These are phyloP conservation scores for Lepetodrilus schrolli DNA, from an alignment of 2,888 invertebrate species.

Conservation along the genomic window DNA sequence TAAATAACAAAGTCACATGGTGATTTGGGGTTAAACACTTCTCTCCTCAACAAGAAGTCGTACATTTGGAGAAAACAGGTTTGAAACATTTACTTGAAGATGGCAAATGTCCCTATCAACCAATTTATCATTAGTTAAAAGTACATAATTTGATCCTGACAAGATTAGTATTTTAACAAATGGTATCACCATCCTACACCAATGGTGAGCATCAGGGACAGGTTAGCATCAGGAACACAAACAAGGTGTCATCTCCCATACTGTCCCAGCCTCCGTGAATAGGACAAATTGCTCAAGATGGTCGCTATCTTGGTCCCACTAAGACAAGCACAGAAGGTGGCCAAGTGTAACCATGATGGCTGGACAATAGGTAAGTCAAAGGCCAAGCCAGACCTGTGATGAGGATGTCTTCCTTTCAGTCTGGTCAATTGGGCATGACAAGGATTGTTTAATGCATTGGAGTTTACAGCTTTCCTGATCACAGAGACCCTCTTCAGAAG, in stretches of 20 bases:
- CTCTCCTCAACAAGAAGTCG: too few relatives aligned
- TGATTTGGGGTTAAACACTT: too few relatives aligned
- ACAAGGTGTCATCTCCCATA: background rate
- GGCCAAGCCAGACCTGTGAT: background rate
- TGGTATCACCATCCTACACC: background rate
- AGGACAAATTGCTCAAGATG: slow-evolving; percentile 16
- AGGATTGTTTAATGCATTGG: background rate
- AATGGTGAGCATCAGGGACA: background rate
- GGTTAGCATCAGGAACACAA: background rate
- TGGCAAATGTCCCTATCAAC: too few relatives aligned
- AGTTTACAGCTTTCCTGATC: background rate
- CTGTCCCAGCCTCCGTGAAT: background rate
- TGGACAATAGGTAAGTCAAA: slow-evolving; percentile 14
- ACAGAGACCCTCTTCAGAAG: background rate
- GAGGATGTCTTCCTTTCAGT: slow-evolving; percentile 7
- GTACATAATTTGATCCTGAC: too few relatives aligned
- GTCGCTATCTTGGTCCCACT: background rate
- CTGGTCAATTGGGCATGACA: background rate
- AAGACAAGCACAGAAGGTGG: background rate
- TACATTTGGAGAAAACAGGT: too few relatives aligned
- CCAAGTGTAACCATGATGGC: background rate
- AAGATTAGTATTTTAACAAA: too few relatives aligned
- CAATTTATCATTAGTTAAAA: too few relatives aligned
- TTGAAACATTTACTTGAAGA: too few relatives aligned
- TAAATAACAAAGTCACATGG: too few relatives aligned